A percentile compares a stretch with the other conserved stretches of the same genome.
These are phyloP conservation scores for Hippocampus barbouri DNA, from an alignment of 2,113 vertebrate species.

Conservation along the genomic window DNA sequence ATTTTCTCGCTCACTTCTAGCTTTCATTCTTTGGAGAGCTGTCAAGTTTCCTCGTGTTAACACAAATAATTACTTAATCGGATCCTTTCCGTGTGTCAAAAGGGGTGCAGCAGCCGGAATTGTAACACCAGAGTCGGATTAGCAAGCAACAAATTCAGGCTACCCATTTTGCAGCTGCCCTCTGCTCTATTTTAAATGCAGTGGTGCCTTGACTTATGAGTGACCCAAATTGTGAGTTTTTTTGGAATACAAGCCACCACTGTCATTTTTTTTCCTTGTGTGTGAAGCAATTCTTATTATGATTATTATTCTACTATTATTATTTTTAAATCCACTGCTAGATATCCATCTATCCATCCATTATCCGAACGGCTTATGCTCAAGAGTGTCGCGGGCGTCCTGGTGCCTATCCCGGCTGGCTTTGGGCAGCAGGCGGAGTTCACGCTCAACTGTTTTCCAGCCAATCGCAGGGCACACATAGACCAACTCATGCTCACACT, in stretches of 20 bases:
- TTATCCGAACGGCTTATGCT: too few relatives aligned
- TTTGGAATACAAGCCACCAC: background rate
- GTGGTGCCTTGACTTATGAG: background rate
- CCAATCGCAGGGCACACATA: too few relatives aligned
- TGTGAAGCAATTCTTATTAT: background rate
- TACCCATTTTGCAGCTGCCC: background rate
- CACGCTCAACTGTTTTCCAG: too few relatives aligned
- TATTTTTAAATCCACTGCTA: background rate
- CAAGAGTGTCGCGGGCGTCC: too few relatives aligned
- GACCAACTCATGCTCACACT: too few relatives aligned
- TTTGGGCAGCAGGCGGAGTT: too few relatives aligned
- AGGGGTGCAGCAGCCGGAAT: background rate
- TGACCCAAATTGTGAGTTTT: background rate
- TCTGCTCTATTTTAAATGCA: background rate
- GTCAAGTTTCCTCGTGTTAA: conserved; percentile 2
- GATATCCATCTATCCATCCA: background rate
- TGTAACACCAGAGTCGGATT: background rate
- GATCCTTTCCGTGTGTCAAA: conserved; percentile 3
- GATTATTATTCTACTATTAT: too few relatives aligned
- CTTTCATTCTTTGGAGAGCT: conserved; percentile 16
- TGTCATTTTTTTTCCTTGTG: background rate
- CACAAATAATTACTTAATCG: conserved; percentile 2
- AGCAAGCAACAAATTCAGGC: background rate
- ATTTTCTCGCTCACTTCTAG: conserved; percentile 17
- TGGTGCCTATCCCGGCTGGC: too few relatives aligned